Base-by-base conservation (phyloP, 2,888 invertebrate genomes). In the Spodoptera picta region DNA sequence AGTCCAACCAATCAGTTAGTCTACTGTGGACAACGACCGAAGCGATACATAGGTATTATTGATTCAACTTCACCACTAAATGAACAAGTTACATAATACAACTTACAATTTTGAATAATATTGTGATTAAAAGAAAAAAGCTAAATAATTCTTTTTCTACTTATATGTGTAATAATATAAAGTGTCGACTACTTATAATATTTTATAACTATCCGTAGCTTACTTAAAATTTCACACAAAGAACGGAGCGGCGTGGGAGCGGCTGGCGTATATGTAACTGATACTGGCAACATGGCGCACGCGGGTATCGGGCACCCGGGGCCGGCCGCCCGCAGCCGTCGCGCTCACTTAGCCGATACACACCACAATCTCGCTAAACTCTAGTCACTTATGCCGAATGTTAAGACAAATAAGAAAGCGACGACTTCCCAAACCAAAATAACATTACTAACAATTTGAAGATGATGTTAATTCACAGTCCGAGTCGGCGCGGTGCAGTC, bases 121-220 rank as follows among this genome's bases (percentile, higher is more conserved):
- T 90, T 92, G 93, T 93, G 93, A 92, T 92, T 93, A 93, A 94
- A 85, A 92, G 90, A 93, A 92, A 92, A 92, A 92, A 92, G 92
- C 93, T 93, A 94, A 94, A 94, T 93, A 94, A 94, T 93, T 93
- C 90, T 92, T 92, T 69, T 93, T 90, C 94, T 94, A 94, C 94
- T 94, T 93, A 94, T 92, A 94, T 90, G 93, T 92, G 93, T 94
- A 93, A 93, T 94, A 93, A 93, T 94, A 94, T 94, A 94, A 93
- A 94, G 94, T 94, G 94, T 93, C 92, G 92, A 92, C 94, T 94
- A 94, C 94, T 94, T 93, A 92, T 92, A 90, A 92, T 89, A 91
- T 89, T 36, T 90, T 92, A 92, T 92, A 92, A 91, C 93, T 94
- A 93, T 92, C 86, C 86, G 88, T 90, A 90, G 88, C 91, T 93